Percentiles rank a stretch among this genome's conserved stretches.
These are phyloP conservation scores for Drosophila tsacasi DNA, from an alignment of 1,140 invertebrate genomes.

Conservation along the genomic window DNA sequence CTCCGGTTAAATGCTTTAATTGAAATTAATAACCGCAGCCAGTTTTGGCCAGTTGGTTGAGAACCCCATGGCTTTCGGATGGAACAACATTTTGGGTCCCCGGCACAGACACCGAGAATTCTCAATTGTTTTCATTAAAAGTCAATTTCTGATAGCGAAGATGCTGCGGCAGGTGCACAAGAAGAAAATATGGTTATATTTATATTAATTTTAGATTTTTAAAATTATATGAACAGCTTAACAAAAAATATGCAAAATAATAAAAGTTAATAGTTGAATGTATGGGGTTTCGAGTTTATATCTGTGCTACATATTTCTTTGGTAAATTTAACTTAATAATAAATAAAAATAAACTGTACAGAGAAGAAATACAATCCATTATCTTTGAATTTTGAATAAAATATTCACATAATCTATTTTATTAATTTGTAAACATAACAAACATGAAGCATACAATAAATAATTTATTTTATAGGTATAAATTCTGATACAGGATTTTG, in stretches of 20 bases:
- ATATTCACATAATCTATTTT: neutral
- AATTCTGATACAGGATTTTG: too few species aligned
- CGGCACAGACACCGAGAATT: conserved; percentile 56
- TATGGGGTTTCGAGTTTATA: too few species aligned
- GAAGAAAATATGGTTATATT: neutral
- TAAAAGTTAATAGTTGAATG: too few species aligned
- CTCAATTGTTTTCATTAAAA: conserved; percentile 85
- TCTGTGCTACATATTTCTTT: too few species aligned
- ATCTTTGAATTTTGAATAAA: neutral
- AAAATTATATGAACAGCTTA: neutral
- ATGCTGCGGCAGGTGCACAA: conserved; percentile 18
- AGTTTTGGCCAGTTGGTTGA: conserved; percentile 39
- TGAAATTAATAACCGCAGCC: conserved; percentile 84
- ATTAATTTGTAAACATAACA: neutral
- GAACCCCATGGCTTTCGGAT: conserved; percentile 6
- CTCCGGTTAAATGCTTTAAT: conserved; percentile 84
- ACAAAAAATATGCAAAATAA: neutral
- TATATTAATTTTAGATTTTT: neutral
- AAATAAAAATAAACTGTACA: neutral
- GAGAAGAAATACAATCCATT: neutral
- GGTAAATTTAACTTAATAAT: neutral
- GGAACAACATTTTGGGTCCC: conserved; percentile 38
- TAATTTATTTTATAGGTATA: neutral
- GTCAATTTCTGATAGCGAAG: conserved; percentile 70
- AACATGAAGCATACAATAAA: neutral